Evolutionary conservation across 2,797 vertebrate genomes (phyloP), one percentile per base, ranked within the genome.

Genomic region (Enteromius mattozi): DNA sequence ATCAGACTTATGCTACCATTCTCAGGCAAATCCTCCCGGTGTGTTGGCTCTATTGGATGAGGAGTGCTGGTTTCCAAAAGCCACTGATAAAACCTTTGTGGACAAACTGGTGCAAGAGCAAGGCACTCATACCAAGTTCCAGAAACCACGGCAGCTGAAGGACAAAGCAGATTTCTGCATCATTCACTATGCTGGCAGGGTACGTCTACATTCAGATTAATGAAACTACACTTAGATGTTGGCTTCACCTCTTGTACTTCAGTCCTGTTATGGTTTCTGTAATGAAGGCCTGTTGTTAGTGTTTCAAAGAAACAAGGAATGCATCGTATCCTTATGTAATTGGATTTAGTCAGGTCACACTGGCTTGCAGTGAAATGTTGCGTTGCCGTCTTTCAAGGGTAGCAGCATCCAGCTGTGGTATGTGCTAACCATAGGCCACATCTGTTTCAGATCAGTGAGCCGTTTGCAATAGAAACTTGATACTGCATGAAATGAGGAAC

Each of bases 21-120:
- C 85, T 63, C 87, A 99, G 98, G 97, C 97, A 5, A 97, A 97
- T 77, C 97, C 98, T 84, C 98, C 98, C 0, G 98, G 98, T 49
- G 96, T 99, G 45, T 90, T 99, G 88, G 98, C 98, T 49, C 92
- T 99, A 85, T 92, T 99, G 90, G 98, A 99, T 69, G 98, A 99
- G 88, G 98, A 99, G 89, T 99, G 98, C 91, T 99, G 98, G 98
- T 99, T 99, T 91, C 98, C 98, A 80, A 99, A 99, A 92, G 98
- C 98, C 89, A 99, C 98, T 0, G 98, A 99, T 91, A 99, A 97
- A 91, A 98, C 96, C 78, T 99, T 99, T 76, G 96, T 99, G 79
- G 98, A 99, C 89, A 99, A 99, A 90, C 96, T 99, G 90, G 93
- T 95, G 77, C 98, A 99, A 92, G 98, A 99, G 72, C 98, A 99